phyloP scores from a whole-genome alignment of 2,797 vertebrate genomes.

The Spheniscus humboldti region DNA sequence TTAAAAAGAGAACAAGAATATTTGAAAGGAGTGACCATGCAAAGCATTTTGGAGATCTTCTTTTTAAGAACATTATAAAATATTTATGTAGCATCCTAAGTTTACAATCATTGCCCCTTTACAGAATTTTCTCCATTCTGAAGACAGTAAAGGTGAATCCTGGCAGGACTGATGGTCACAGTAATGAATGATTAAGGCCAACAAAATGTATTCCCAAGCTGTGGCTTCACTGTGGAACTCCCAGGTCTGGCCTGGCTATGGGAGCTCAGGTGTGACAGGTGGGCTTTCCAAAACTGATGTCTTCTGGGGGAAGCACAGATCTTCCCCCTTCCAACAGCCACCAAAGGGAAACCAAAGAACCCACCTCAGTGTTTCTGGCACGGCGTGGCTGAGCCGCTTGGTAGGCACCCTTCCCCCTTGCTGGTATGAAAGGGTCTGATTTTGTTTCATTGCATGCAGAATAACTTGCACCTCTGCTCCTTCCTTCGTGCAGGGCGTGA shows the following conservation, averaged over 20 bases:
- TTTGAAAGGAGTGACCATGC: background rate
- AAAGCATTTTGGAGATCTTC: background rate
- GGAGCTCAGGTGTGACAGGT: background rate
- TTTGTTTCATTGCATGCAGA: background rate
- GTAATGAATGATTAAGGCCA: background rate
- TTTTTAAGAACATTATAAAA: background rate
- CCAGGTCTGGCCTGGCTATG: background rate
- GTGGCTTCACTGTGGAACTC: background rate
- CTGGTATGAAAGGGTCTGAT: background rate
- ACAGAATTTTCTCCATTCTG: background rate
- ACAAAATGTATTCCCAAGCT: background rate
- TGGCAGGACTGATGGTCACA: background rate
- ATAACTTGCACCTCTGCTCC: background rate
- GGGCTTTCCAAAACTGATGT: background rate
- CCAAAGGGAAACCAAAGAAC: background rate
- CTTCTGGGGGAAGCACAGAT: background rate
- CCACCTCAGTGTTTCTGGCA: background rate
- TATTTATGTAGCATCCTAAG: background rate
- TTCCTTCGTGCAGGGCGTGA: fast-evolving
- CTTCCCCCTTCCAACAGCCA: background rate
- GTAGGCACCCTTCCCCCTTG: background rate
- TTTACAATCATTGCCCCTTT: background rate
- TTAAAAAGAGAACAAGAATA: background rate
- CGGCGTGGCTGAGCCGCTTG: fast-evolving
- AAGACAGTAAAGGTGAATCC: background rate